phyloP scores from a whole-genome alignment of 1,140 invertebrate species.

The Zophobas atratus region DNA sequence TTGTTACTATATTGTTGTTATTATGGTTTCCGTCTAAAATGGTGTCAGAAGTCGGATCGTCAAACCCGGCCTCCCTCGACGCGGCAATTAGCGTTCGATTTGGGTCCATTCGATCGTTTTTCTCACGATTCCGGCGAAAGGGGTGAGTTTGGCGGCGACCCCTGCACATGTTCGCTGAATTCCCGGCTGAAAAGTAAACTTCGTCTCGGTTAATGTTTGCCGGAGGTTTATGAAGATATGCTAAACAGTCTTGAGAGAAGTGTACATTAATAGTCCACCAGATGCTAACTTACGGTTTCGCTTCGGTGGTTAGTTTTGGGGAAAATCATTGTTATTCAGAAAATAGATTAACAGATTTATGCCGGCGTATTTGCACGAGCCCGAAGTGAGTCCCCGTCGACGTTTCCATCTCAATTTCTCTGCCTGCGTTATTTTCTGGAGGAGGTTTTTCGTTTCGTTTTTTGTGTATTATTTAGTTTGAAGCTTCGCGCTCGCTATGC shows the following conservation, averaged over 20 bases:
- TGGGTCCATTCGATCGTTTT: constrained; percentile 15
- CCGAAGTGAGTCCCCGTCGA: constrained; percentile 19
- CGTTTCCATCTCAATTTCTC: constrained; percentile 33
- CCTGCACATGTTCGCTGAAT: background rate
- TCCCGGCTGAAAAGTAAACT: constrained; percentile 37
- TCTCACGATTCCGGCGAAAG: constrained; percentile 32
- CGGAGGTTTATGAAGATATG: constrained; percentile 48
- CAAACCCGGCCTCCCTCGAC: too few species aligned
- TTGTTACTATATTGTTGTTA: too few species aligned
- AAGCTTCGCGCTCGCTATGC: background rate
- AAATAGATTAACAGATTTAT: constrained; percentile 34
- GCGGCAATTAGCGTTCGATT: background rate
- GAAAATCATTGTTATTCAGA: constrained; percentile 37
- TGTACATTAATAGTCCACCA: constrained; percentile 43
- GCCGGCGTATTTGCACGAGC: constrained; percentile 19
- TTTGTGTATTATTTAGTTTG: constrained; percentile 26
- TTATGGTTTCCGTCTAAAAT: too few species aligned
- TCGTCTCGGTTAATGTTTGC: constrained; percentile 40
- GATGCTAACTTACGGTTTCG: constrained; percentile 33
- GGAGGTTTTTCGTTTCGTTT: background rate
- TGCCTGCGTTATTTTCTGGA: constrained; percentile 7
- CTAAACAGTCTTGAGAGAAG: constrained; percentile 45
- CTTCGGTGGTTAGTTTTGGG: constrained; percentile 28
- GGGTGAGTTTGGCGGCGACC: constrained; percentile 5
- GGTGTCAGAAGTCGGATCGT: too few species aligned